A percentile compares a stretch with the other conserved stretches of the same genome.
Evolutionary conservation across 2,113 vertebrate species (phyloP).

Genomic region (Morone chrysops): DNA sequence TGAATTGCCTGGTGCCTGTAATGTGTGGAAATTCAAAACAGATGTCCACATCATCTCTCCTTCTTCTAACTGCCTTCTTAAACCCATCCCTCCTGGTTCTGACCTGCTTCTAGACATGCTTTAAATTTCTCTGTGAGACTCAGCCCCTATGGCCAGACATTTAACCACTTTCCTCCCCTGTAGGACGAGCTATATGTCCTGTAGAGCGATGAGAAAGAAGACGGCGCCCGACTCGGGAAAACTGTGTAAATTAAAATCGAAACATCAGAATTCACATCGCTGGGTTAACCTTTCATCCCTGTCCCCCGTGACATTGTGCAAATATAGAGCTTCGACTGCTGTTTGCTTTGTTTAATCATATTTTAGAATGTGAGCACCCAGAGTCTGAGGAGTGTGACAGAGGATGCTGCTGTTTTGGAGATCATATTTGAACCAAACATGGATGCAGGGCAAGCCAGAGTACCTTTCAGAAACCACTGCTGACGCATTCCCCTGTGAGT

Average conservation of each 20-base stretch:
- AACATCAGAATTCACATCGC: constrained; percentile 27
- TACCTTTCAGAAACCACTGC: constrained; percentile 48
- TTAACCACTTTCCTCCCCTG: constrained; percentile 31
- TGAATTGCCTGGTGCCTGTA: constrained; percentile 65
- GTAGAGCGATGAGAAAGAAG: constrained; percentile 15
- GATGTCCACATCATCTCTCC: constrained; percentile 66
- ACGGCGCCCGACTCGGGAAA: not conserved
- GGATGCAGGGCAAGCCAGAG: constrained; percentile 32
- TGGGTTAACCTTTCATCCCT: not conserved
- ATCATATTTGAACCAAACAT: constrained; percentile 21
- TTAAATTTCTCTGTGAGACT: constrained; percentile 73
- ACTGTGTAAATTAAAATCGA: constrained; percentile 19
- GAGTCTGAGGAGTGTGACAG: constrained; percentile 4
- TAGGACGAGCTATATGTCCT: constrained; percentile 25
- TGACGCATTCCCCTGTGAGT: constrained; percentile 56
- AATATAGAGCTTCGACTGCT: not conserved
- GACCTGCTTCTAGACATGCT: constrained; percentile 70
- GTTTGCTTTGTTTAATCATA: not conserved
- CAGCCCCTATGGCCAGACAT: constrained; percentile 36
- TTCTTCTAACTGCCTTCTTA: constrained; percentile 41
- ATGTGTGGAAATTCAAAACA: constrained; percentile 79
- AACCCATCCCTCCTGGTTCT: constrained; percentile 45
- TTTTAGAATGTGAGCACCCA: not conserved
- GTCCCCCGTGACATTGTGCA: not conserved
- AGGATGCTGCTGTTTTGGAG: constrained; percentile 14